Percentiles rank a stretch among this genome's conserved stretches.
Evolutionary conservation across 1,140 invertebrate species (phyloP).

Genomic region (Drosophila miranda): DNA sequence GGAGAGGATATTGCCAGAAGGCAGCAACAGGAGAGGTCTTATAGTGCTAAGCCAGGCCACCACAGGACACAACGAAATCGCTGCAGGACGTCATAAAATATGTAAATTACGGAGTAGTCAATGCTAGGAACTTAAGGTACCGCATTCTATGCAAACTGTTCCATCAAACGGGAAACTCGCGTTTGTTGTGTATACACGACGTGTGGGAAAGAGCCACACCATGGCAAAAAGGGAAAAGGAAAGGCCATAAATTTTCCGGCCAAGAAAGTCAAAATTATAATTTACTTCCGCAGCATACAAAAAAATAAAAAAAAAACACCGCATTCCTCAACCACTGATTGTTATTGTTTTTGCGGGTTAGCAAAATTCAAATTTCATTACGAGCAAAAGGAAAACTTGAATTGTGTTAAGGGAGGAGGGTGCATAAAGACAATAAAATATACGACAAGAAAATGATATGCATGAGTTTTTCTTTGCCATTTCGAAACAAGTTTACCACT

Average conservation of each 20-base stretch:
- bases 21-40: slow-evolving; percentile 5
- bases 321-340: slow-evolving; percentile 18
- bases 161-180: slow-evolving; percentile 33
- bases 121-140: slow-evolving; percentile 23
- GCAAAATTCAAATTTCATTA: slow-evolving; percentile 53
- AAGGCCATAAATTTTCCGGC: slow-evolving; percentile 54
- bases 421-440: slow-evolving; percentile 19
- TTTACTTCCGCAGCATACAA: slow-evolving; percentile 47
- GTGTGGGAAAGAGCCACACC: slow-evolving; percentile 14
- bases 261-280: slow-evolving; percentile 55
- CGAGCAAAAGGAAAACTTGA: slow-evolving; percentile 28
- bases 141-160: slow-evolving; percentile 39
- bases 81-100: slow-evolving; percentile 14
- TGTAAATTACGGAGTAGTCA: slow-evolving; percentile 23
- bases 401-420: slow-evolving; percentile 11
- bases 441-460: slow-evolving; percentile 42
- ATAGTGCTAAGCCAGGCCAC: slow-evolving; percentile 6
- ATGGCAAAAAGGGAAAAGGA: no score
- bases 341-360: slow-evolving; percentile 14
- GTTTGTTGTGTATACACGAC: slow-evolving; percentile 46
- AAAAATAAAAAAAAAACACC: slow-evolving; percentile 13
- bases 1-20: no score
- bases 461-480: slow-evolving; percentile 25
- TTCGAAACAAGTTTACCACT: slow-evolving; percentile 13
- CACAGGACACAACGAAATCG: not conserved